These are phyloP conservation scores for Coremacera marginata DNA, from an alignment of 2,888 invertebrate genomes.

Conservation along the genomic window DNA sequence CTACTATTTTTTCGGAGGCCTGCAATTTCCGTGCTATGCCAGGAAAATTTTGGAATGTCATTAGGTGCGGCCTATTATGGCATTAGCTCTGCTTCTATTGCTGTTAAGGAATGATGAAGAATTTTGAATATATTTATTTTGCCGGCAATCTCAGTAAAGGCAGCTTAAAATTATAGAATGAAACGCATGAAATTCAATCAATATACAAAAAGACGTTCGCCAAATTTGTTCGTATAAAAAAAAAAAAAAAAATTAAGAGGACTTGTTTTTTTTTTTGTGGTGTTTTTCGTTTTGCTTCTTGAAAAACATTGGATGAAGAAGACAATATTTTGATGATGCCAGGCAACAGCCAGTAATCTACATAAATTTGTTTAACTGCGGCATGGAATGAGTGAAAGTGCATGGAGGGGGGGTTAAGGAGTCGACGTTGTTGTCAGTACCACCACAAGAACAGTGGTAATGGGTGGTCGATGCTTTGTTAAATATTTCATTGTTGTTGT, in stretches of 20 bases:
- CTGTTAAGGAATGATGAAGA: not conserved
- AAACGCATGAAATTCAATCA: constrained; percentile 25
- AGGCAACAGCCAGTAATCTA: too few species aligned
- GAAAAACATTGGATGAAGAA: not conserved
- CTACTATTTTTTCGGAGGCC: not conserved
- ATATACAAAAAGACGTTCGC: not conserved
- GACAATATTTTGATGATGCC: too few species aligned
- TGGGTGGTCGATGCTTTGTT: not conserved
- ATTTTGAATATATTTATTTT: not conserved
- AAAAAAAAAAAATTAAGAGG: not conserved
- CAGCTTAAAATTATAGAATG: constrained; percentile 7
- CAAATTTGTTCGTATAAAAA: not conserved
- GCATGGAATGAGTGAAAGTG: not conserved
- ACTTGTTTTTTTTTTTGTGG: not conserved
- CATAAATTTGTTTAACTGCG: not conserved
- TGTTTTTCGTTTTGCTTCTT: not conserved
- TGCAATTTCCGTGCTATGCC: not conserved
- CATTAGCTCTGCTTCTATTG: constrained; percentile 52
- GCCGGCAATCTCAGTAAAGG: not conserved
- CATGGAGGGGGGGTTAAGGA: not conserved
- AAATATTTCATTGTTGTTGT: constrained; percentile 4
- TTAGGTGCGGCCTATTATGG: constrained; percentile 59
- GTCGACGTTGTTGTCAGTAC: not conserved
- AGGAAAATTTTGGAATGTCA: constrained; percentile 63
- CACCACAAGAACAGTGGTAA: not conserved